phyloP scores from a whole-genome alignment of 2,797 vertebrate species.

The Jordanella pulchra region DNA sequence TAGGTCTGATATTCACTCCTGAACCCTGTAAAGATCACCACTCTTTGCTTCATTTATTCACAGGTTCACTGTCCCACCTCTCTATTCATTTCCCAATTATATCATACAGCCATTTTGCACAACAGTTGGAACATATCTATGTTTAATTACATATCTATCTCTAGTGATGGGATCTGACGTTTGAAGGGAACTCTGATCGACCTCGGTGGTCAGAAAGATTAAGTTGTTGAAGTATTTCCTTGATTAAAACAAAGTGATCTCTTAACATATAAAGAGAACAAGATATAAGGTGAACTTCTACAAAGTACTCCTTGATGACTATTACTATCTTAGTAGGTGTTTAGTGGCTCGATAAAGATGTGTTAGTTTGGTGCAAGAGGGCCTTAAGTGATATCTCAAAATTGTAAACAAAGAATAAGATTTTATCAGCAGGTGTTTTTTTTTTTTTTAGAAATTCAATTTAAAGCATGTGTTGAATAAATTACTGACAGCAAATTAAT shows the following conservation, averaged over 20 bases:
- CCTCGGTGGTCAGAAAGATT: background rate
- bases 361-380: no score
- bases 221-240: background rate
- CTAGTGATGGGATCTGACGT: background rate
- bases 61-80: conserved; percentile 18
- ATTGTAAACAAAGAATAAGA: no score
- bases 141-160: conserved; percentile 2
- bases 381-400: no score
- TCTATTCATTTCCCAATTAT: conserved; percentile 19
- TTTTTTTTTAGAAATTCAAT: no score
- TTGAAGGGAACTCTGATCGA: background rate
- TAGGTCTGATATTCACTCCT: conserved; percentile 38
- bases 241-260: background rate
- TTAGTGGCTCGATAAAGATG: no score
- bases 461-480: background rate
- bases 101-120: conserved; percentile 26
- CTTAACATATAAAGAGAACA: background rate
- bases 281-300: background rate
- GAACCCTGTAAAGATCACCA: conserved; percentile 18
- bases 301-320: background rate
- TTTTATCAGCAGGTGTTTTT: no score
- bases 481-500: background rate
- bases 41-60: conserved; percentile 38
- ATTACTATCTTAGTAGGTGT: no score
- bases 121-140: conserved; percentile 19